Conservation (phyloP, 2,797 vertebrate genomes). For the Enteromius fasciolatus region DNA sequence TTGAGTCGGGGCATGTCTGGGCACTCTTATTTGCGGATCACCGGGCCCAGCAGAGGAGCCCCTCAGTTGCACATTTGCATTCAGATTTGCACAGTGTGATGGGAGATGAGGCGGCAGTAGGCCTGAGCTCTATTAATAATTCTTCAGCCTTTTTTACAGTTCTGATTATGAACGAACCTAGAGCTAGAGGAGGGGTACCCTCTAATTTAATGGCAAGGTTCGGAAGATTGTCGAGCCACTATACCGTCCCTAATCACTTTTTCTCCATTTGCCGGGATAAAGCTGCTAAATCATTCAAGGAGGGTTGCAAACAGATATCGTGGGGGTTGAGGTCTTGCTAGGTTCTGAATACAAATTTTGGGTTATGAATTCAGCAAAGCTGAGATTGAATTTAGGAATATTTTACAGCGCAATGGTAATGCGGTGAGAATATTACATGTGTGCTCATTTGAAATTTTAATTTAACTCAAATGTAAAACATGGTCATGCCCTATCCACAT, state of each 20-base stretch:
- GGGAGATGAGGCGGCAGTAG: constrained; percentile 31
- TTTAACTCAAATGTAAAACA: background rate
- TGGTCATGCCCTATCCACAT: background rate
- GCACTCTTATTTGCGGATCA: constrained; percentile 51
- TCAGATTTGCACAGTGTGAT: constrained; percentile 43
- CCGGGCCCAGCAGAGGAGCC: constrained; percentile 55
- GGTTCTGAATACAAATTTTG: constrained; percentile 38
- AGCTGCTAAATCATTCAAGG: constrained; percentile 23
- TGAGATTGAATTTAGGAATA: constrained; percentile 2
- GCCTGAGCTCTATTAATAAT: constrained; percentile 65
- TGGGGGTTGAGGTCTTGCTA: background rate
- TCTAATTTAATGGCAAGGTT: constrained; percentile 34
- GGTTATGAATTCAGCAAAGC: background rate
- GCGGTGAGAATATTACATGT: constrained; percentile 8
- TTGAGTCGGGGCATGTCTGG: constrained; percentile 53
- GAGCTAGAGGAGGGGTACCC: background rate
- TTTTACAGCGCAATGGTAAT: constrained; percentile 9
- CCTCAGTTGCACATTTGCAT: constrained; percentile 61
- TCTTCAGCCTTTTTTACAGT: constrained; percentile 58
- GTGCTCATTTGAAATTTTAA: constrained; percentile 18
- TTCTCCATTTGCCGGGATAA: constrained; percentile 19
- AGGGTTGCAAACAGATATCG: background rate
- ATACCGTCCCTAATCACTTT: constrained; percentile 45
- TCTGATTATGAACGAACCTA: constrained; percentile 62
- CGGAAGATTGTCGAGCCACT: constrained; percentile 36